Percentiles rank a stretch among this genome's conserved stretches.
Conservation (phyloP, 2,888 invertebrate genomes). For the Mechanitis mazaeus region DNA sequence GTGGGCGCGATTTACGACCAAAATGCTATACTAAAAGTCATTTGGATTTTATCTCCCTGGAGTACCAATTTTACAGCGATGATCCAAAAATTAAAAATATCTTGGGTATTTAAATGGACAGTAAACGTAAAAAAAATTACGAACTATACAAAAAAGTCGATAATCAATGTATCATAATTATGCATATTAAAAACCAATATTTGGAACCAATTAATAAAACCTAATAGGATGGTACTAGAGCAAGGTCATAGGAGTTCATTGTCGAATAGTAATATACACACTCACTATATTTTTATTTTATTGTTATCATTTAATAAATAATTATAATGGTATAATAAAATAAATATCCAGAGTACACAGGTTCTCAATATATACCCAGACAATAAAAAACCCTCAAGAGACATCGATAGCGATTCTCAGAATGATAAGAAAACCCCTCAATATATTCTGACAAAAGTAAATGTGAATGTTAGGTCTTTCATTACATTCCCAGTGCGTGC, state of each 20-base stretch:
- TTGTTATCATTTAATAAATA: too few relatives aligned
- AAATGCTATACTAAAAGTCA: conserved; percentile 32
- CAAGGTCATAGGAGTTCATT: conserved; percentile 64
- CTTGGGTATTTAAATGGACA: neutral
- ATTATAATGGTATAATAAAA: too few relatives aligned
- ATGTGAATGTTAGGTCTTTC: conserved; percentile 51
- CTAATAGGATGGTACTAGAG: conserved; percentile 27
- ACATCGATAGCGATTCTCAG: conserved; percentile 30
- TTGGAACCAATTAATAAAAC: too few relatives aligned
- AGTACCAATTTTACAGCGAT: conserved; percentile 4
- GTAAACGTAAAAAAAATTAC: too few relatives aligned
- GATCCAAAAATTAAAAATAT: conserved; percentile 3
- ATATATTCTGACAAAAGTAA: conserved; percentile 45
- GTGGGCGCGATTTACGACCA: conserved; percentile 71
- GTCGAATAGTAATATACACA: conserved; percentile 10
- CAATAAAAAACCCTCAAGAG: conserved; percentile 5
- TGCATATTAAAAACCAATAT: too few relatives aligned
- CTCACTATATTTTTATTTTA: too few relatives aligned
- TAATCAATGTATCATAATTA: too few relatives aligned
- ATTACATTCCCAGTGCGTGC: conserved; percentile 65
- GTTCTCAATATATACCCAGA: conserved; percentile 4
- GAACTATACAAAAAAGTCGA: too few relatives aligned
- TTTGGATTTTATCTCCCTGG: conserved; percentile 15
- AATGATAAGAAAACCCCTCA: conserved; percentile 50
- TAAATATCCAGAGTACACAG: too few relatives aligned